phyloP scores from a whole-genome alignment of 2,113 vertebrate genomes.

The Ceyx melanurus region DNA sequence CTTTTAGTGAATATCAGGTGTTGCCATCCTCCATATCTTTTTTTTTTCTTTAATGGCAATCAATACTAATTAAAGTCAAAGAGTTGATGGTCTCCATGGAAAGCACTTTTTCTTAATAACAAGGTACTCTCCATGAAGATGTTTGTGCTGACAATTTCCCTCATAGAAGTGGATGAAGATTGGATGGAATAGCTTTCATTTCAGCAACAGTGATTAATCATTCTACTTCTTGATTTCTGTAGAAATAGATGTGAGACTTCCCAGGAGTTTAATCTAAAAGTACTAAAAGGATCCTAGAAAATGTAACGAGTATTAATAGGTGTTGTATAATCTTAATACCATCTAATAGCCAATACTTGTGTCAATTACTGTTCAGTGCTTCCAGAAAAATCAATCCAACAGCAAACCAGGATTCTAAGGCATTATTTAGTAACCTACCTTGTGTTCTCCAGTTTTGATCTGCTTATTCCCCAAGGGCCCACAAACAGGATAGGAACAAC shows the following conservation, averaged over 20 bases:
- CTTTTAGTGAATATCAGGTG: background rate
- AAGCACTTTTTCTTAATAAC: background rate
- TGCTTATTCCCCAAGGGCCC: conserved; percentile 84
- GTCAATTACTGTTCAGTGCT: background rate
- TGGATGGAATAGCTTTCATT: background rate
- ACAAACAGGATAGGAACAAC: conserved; percentile 89
- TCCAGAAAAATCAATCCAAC: background rate
- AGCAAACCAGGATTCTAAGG: background rate
- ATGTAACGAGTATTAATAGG: background rate
- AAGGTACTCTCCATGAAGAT: background rate
- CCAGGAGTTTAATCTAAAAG: background rate
- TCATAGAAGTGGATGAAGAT: background rate
- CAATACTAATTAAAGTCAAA: background rate
- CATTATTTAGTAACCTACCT: conserved; percentile 74
- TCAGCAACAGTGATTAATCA: background rate
- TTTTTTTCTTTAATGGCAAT: background rate
- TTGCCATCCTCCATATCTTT: background rate
- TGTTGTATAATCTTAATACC: background rate
- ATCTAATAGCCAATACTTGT: background rate
- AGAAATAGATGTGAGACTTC: background rate
- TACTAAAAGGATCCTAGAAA: background rate
- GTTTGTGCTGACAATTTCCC: background rate
- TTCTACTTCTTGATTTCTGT: background rate
- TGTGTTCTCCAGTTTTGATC: conserved; percentile 85
- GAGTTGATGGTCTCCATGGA: background rate